Base-by-base conservation (phyloP, 2,113 vertebrate species). In the Etheostoma cragini region DNA sequence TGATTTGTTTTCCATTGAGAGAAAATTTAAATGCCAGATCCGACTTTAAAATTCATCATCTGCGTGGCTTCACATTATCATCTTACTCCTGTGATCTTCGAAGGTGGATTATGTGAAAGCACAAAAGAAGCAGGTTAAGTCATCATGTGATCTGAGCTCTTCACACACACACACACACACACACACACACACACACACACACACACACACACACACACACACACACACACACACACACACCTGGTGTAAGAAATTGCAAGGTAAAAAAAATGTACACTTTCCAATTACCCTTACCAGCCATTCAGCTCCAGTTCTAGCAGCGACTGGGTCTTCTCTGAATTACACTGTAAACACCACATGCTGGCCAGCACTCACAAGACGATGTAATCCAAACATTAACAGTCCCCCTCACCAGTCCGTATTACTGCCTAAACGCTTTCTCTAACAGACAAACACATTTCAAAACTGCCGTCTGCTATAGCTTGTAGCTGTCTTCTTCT, bases 301-400 rank as follows among this genome's bases (percentile, higher is more conserved):
- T 97, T 97, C 89, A 96, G 95, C 90, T 98, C 97, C 93, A 98
- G 94, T 72, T 98, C 97, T 94, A 98, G 94, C 92, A 99, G 88
- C 61, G 97, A 98, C 94, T 97, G 97, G 53, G 96, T 98, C 95
- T 96, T 96, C 96, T 98, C 97, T 13, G 97, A 97, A 86, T 96
- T 96, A 93, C 97, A 99, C 93, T 98, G 97, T 91, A 99, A 93
- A 92, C 98, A 99, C 98, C 97, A 99, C 97, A 99, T 98, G 94
- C 93, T 93, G 90, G 72, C 88, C 50, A 19, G 77, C 84, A 63
- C 78, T 85, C 81, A 72, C 71, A 77, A 76, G 76, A 78, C 69
- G 72, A 68, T 81, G 79, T 70, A 38, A 53, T 88, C 87, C 85
- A 78, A 86, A 83, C 91, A 90, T 86, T 49, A 91, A 80, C 61